Percentiles rank a stretch among this genome's conserved stretches.
Conservation (phyloP, 1,140 invertebrate genomes). For the Hycleus cichorii region DNA sequence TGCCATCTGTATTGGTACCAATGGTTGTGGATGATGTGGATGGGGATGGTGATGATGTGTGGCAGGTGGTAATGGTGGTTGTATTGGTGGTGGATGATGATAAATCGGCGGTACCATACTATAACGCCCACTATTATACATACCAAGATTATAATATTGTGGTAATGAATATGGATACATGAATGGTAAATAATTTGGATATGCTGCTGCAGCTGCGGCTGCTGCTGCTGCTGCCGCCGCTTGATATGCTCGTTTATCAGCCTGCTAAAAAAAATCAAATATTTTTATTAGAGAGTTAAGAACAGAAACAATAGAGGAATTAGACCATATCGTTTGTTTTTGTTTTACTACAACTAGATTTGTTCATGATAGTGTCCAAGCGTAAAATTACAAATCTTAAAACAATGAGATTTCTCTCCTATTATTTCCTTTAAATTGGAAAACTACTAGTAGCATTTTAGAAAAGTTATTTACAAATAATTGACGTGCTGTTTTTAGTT, state of each 20-base stretch:
- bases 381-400: no score
- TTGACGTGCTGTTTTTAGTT: no score
- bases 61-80: constrained; percentile 20
- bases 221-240: constrained; percentile 2
- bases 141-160: constrained; percentile 29
- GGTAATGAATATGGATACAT: constrained; percentile 34
- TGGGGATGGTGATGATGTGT: background rate
- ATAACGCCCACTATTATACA: constrained; percentile 23
- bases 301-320: background rate
- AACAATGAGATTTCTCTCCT: no score
- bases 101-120: constrained; percentile 32
- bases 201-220: background rate
- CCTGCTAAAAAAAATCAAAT: constrained; percentile 26
- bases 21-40: background rate
- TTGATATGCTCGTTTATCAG: constrained; percentile 33
- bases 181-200: constrained; percentile 29
- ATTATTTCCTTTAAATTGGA: no score
- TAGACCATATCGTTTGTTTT: no score
- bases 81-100: background rate
- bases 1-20: background rate
- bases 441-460: no score
- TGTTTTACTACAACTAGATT: no score
- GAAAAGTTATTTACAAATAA: no score
- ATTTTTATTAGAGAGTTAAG: background rate
- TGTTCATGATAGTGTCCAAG: no score